Percentiles rank a stretch among this genome's conserved stretches.
These are phyloP conservation scores for Notothenia coriiceps DNA, from an alignment of 2,113 vertebrate species.

Conservation along the genomic window DNA sequence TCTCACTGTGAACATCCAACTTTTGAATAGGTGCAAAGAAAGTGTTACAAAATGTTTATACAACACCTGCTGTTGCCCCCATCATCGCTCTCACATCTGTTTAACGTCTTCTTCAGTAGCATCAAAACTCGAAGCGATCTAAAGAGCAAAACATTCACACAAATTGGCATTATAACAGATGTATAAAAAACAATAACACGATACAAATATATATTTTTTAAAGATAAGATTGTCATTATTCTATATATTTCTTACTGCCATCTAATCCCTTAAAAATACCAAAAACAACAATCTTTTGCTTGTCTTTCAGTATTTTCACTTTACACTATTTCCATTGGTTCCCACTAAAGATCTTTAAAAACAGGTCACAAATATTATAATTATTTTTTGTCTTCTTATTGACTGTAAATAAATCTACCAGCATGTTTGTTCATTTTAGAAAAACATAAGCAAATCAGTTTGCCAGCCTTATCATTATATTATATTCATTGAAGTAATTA, in stretches of 20 bases:
- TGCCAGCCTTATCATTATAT: not conserved
- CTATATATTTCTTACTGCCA: too few species aligned
- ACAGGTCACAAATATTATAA: not conserved
- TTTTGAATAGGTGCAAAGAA: not conserved
- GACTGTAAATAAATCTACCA: not conserved
- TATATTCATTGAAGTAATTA: not conserved
- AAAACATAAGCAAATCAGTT: not conserved
- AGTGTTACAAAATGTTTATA: not conserved
- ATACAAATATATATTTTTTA: too few species aligned
- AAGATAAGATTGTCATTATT: too few species aligned
- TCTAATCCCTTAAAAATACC: not conserved
- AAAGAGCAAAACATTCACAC: constrained; percentile 1
- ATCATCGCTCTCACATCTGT: constrained; percentile 26
- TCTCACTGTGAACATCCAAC: not conserved
- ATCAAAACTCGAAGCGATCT: constrained; percentile 82
- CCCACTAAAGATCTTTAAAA: not conserved
- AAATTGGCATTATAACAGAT: too few species aligned
- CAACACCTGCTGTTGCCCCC: constrained; percentile 69
- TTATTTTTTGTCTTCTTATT: not conserved
- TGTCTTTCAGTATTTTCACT: not conserved
- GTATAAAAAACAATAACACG: too few species aligned
- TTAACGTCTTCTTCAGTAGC: constrained; percentile 78
- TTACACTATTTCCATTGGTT: not conserved
- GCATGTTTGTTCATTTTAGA: not conserved
- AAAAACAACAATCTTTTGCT: not conserved